phyloP scores from a whole-genome alignment of 2,797 vertebrate genomes.

The Garrulus glandarius region DNA sequence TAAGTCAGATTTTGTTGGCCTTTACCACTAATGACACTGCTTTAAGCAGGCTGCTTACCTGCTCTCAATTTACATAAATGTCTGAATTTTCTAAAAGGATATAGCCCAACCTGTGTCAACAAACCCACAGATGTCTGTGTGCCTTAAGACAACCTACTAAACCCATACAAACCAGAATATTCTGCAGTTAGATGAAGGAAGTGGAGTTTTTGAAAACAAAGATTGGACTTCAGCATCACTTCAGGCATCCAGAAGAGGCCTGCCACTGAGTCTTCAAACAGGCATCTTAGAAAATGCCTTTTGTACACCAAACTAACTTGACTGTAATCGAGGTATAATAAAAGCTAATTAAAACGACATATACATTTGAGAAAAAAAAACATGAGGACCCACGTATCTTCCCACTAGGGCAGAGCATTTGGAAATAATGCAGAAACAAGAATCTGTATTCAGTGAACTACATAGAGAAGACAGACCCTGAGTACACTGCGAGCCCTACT shows the following conservation, averaged over 20 bases:
- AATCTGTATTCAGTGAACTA: neutral
- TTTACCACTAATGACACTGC: neutral
- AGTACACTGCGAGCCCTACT: rapidly evolving
- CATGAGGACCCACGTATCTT: neutral
- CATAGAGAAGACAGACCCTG: neutral
- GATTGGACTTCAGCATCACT: neutral
- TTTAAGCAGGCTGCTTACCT: neutral
- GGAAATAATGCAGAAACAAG: neutral
- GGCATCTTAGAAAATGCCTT: neutral
- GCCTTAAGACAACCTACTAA: neutral
- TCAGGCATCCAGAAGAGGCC: neutral
- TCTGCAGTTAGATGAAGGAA: neutral
- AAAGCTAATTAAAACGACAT: neutral
- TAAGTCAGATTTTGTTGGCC: neutral
- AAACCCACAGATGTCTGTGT: neutral
- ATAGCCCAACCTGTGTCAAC: neutral
- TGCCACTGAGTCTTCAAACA: neutral
- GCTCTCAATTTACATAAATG: neutral
- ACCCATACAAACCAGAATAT: neutral
- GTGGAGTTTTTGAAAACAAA: neutral
- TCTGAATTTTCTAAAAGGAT: neutral
- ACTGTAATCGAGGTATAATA: neutral
- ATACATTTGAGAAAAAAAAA: neutral
- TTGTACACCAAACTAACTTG: neutral
- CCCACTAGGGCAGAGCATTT: neutral